A percentile compares a stretch with the other conserved stretches of the same genome.
Conservation (phyloP, 2,797 vertebrate genomes). For the Crenichthys baileyi region DNA sequence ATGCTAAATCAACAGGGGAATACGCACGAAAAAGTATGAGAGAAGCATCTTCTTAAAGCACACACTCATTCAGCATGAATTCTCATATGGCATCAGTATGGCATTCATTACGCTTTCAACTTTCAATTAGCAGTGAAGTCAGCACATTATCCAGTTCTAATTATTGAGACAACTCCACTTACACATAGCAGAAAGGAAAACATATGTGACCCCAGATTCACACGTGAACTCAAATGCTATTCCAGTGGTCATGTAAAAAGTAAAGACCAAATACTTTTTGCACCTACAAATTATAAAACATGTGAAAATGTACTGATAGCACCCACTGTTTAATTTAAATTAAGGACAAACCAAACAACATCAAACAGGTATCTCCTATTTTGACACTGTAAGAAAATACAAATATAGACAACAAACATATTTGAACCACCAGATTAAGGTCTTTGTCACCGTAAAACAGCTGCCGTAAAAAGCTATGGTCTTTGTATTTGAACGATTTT, state of each 20-base stretch:
- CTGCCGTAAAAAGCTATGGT: too few species aligned
- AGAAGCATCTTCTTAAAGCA: constrained; percentile 1
- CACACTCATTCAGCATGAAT: background rate
- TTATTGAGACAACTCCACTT: background rate
- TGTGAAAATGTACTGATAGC: too few species aligned
- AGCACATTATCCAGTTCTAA: background rate
- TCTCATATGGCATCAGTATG: constrained; percentile 1
- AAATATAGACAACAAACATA: too few species aligned
- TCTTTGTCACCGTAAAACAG: too few species aligned
- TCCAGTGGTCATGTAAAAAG: background rate
- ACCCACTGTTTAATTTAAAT: too few species aligned
- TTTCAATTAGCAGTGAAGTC: background rate
- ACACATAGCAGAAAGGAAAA: background rate
- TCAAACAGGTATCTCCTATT: too few species aligned
- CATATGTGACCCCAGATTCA: background rate
- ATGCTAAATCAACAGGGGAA: background rate
- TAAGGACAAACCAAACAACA: too few species aligned
- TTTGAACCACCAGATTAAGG: too few species aligned
- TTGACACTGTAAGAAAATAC: too few species aligned
- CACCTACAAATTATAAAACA: background rate
- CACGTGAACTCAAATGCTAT: background rate
- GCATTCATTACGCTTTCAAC: background rate
- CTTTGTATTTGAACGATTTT: too few species aligned
- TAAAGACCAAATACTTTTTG: background rate
- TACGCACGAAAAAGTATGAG: background rate